These are phyloP conservation scores for Dermolepida albohirtum DNA, from an alignment of 2,888 invertebrate genomes.

Conservation along the genomic window DNA sequence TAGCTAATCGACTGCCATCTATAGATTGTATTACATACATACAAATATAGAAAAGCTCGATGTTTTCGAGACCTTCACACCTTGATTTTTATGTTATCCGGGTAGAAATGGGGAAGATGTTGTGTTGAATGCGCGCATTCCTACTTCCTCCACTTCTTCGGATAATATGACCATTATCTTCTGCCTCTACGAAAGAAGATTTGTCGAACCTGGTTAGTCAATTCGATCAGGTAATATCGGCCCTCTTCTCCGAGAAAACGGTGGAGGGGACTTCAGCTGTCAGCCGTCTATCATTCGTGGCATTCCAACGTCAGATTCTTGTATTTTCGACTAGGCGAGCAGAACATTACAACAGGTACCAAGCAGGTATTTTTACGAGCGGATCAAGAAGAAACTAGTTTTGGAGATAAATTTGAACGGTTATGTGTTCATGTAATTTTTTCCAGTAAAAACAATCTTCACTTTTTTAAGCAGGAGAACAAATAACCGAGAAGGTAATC, in stretches of 20 bases:
- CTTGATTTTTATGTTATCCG: conserved; percentile 54
- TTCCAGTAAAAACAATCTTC: conserved; percentile 49
- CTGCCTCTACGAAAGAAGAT: conserved; percentile 42
- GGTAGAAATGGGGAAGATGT: conserved; percentile 63
- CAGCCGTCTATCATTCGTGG: conserved; percentile 66
- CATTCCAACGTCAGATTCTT: conserved; percentile 64
- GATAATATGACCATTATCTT: conserved; percentile 53
- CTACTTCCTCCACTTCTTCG: conserved; percentile 58
- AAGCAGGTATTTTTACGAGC: neutral
- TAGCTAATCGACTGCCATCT: neutral
- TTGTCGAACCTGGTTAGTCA: conserved; percentile 24
- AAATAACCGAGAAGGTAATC: conserved; percentile 42
- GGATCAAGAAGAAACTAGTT: conserved; percentile 16
- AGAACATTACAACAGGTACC: conserved; percentile 52
- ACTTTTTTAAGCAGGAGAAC: conserved; percentile 47
- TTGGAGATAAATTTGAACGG: conserved; percentile 4
- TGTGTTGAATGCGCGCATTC: conserved; percentile 63
- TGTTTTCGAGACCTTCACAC: conserved; percentile 46
- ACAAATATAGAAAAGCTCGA: neutral
- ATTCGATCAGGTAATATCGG: conserved; percentile 26
- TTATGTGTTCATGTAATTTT: conserved; percentile 41
- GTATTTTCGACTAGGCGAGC: conserved; percentile 59
- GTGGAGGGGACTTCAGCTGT: conserved; percentile 58
- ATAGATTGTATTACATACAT: no score
- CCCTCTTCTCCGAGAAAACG: conserved; percentile 26